Conservation (phyloP, 2,113 vertebrate species). For the Crocuta crocuta region DNA sequence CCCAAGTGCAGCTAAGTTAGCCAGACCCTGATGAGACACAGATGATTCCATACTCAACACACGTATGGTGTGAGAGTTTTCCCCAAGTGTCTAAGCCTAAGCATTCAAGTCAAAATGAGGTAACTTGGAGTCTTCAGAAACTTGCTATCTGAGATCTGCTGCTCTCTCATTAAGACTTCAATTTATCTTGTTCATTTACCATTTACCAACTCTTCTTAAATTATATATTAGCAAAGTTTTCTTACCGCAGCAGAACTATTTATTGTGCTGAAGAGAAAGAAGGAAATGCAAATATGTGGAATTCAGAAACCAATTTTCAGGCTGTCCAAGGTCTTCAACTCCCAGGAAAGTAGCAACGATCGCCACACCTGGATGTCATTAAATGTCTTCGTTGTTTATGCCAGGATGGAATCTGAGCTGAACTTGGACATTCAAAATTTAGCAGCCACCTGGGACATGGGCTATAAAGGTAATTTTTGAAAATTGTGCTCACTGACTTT, state of each 20-base stretch:
- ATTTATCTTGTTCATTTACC: neutral
- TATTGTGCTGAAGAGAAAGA: neutral
- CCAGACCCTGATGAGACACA: neutral
- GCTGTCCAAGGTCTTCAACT: neutral
- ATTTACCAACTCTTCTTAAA: slow-evolving; percentile 8
- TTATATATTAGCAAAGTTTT: slow-evolving; percentile 24
- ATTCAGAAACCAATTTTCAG: slow-evolving; percentile 30
- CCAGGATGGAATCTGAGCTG: neutral
- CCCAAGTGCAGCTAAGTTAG: neutral
- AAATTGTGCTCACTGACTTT: neutral
- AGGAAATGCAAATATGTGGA: neutral
- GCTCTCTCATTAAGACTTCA: neutral
- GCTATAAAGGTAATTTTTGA: neutral
- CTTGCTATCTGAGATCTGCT: neutral
- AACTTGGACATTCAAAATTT: neutral
- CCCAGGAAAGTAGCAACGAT: neutral
- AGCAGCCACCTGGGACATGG: neutral
- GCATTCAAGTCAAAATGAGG: neutral
- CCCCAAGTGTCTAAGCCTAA: neutral
- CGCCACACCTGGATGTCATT: slow-evolving; percentile 48
- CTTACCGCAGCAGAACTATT: neutral
- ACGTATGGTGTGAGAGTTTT: neutral
- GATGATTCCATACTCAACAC: neutral
- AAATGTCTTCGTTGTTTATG: neutral
- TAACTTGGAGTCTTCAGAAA: neutral